Evolutionary conservation across 2,113 vertebrate genomes (phyloP), one percentile per base, ranked within the genome.

Genomic region (Siniperca chuatsi): DNA sequence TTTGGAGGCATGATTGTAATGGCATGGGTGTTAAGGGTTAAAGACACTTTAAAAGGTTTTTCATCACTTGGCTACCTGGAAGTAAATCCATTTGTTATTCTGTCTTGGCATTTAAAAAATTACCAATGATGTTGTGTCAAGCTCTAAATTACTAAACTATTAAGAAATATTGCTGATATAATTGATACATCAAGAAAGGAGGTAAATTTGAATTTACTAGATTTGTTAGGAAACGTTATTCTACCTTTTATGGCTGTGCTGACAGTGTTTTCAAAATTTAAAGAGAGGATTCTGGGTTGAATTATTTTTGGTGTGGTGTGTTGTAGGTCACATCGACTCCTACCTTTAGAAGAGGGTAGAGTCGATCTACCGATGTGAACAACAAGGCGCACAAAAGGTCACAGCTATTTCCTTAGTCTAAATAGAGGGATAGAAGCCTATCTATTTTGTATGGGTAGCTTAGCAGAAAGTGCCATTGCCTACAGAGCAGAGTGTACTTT

Each of bases 371-470:
- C 29, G 2, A 29, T 29, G 29, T 29, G 29, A 29, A 29, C 29
- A 29, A 29, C 29, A 29, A 29, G 29, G 29, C 29, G 29, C 29
- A 72, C 90, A 92, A 92, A 92, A 92, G 85, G 91, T 92, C 87
- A 82, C 76, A 73, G 79, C 83, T 89, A 88, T 90, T 90, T 85
- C 80, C 79, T 84, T 64, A 62, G 87, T 86, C 83, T 90, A 90
- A 92, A 87, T 68, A 89, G 85, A 90, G 77, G 73, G 81, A 88
- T 80, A 75, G 88, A 90, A 88, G 86, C 75, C 87, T 85, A 87
- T 92, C 89, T 93, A 78, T 85, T 94, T 93, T 93, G 89, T 89
- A 94, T 91, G 88, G 85, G 68, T 74, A 89, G 82, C 91, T 90
- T 89, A 91, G 87, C 80, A 81, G 80, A 86, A 76, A 89, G 88